Conservation (phyloP, 2,113 vertebrate species). For the Zingel zingel region DNA sequence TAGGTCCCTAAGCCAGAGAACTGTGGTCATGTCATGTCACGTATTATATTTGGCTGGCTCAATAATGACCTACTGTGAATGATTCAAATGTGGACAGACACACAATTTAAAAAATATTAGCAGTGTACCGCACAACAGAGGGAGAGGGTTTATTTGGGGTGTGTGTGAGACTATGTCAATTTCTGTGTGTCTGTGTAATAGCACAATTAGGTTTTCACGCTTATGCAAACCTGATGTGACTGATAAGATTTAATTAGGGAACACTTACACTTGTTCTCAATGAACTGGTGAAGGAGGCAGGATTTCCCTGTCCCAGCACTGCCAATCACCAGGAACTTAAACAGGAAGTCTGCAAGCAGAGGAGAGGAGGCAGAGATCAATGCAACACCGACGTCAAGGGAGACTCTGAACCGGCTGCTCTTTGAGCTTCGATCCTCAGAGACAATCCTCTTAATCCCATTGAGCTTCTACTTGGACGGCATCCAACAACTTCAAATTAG, state of each 20-base stretch:
- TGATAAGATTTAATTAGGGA: not conserved
- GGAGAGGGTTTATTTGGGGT: not conserved
- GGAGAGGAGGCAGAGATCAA: slow-evolving; percentile 40
- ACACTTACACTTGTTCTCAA: slow-evolving; percentile 94
- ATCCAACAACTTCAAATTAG: slow-evolving; percentile 56
- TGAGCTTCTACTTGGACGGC: slow-evolving; percentile 49
- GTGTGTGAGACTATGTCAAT: not conserved
- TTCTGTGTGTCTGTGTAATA: not conserved
- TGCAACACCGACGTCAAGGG: slow-evolving; percentile 8
- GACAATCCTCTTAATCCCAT: slow-evolving; percentile 66
- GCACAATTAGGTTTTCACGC: not conserved
- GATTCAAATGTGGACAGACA: slow-evolving; percentile 5
- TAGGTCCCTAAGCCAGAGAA: not conserved
- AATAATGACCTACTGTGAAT: slow-evolving; percentile 13
- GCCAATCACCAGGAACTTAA: slow-evolving; percentile 97
- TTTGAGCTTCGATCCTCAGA: slow-evolving; percentile 24
- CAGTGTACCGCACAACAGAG: not conserved
- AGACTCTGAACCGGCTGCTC: slow-evolving; percentile 26
- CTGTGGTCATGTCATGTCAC: not conserved
- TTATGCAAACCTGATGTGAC: not conserved
- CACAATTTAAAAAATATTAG: no score
- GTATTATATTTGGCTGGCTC: not conserved
- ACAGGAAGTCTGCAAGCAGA: slow-evolving; percentile 91
- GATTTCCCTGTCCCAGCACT: slow-evolving; percentile 95
- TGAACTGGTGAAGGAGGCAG: slow-evolving; percentile 96